These are phyloP conservation scores for Calonectris borealis DNA, from an alignment of 2,113 vertebrate genomes.

Conservation along the genomic window DNA sequence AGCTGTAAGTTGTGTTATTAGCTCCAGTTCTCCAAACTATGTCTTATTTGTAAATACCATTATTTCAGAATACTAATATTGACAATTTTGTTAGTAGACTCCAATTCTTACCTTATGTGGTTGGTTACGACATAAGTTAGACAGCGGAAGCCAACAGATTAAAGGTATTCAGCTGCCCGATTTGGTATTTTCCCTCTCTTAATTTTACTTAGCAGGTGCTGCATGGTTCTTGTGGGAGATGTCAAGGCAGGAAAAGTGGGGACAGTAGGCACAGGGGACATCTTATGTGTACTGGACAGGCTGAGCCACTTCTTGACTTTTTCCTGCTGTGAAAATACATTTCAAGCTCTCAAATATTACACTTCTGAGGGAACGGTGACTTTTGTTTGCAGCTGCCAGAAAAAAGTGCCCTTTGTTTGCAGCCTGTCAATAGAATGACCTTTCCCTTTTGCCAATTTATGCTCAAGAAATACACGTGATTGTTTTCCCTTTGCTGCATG, in stretches of 20 bases:
- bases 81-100: neutral
- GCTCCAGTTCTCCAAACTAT: neutral
- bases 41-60: neutral
- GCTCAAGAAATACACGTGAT: constrained; percentile 24
- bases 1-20: neutral
- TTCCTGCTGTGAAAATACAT: neutral
- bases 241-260: neutral
- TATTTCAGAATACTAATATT: neutral
- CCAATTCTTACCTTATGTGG: neutral
- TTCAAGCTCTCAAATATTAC: constrained; percentile 12
- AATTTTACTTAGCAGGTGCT: neutral
- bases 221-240: neutral
- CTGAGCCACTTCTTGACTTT: neutral
- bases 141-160: neutral
- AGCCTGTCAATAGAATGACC: constrained; percentile 38
- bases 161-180: neutral
- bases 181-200: neutral
- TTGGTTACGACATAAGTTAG: neutral
- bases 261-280: neutral
- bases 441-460: constrained; percentile 37
- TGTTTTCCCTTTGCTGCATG: neutral
- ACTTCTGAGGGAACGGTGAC: neutral
- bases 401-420: constrained; percentile 49
- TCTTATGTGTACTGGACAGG: neutral
- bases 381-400: constrained; percentile 36